Base-by-base conservation (phyloP, 2,888 invertebrate genomes). In the Sycophila texana region DNA sequence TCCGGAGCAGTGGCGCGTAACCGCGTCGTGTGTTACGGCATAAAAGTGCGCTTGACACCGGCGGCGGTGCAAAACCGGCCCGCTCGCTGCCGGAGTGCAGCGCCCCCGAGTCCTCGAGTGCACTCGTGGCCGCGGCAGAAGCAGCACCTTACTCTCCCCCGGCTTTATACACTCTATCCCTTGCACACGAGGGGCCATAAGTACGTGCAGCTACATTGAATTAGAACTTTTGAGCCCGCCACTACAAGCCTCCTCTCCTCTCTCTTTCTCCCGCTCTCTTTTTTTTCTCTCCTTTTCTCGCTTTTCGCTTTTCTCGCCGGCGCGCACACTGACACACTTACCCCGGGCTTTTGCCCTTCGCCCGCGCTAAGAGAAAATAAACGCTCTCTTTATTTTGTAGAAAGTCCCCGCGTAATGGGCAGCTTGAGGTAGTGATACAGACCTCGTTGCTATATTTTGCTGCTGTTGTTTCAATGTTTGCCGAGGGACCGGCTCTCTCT, bases 1-100 rank as follows among this genome's bases (percentile, higher is more conserved):
- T 10, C 26, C 26, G 26, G 39, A 10, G 39, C 39, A 39, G 7
- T 39, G 10, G 10, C 39, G 39, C 39, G 39, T 39, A 39, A 39
- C 39, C 39, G 39, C 39, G 39, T 39, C 39, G 39, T 39, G 65
- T 20, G n/a, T 76, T 63, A 76, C 26, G 70, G 55, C 68, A 77
- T 58, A 71, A 77, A 77, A 77, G 71, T 77, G 65, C 49, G 70
- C 70, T 77, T 49, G 77, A 77, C 71, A 77, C 71, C 26, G 22
- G 13, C 18, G 39, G 14, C 49, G 39, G 10, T 39, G 10, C 39
- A 10, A 1, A 26, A 26, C 26, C 26, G 26, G 55, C 30, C 55
- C 14, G 51, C 30, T 74, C 51, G 39, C 22, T 7, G 55, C 22
- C 14, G 55, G 58, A 63, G 53, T 39, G 39, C 57, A 65, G 57